These are phyloP conservation scores for Volucella inflata DNA, from an alignment of 2,888 invertebrate species.

Conservation along the genomic window DNA sequence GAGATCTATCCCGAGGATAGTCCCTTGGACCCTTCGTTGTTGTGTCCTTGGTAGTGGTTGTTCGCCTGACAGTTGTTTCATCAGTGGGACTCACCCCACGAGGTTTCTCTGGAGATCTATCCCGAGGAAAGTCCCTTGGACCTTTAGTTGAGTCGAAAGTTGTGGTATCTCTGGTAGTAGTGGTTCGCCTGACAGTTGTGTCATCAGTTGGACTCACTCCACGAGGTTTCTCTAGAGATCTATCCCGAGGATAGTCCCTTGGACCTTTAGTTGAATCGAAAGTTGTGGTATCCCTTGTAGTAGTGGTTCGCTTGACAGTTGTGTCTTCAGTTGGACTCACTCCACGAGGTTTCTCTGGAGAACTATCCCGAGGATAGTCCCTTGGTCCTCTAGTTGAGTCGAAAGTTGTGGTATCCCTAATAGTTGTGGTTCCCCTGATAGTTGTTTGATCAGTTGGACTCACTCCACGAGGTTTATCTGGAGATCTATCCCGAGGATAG, in stretches of 20 bases:
- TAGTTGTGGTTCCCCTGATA: conserved; percentile 1
- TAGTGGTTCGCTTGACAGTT: neutral
- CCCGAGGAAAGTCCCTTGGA: conserved; percentile 23
- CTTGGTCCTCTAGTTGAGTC: conserved; percentile 15
- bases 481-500: conserved; percentile 28
- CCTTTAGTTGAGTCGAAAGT: neutral
- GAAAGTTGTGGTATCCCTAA: conserved; percentile 14
- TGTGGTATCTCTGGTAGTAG: neutral
- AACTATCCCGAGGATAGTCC: conserved; percentile 10
- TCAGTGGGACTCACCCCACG: conserved; percentile 13
- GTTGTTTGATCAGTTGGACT: conserved; percentile 26
- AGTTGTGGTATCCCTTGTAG: no score
- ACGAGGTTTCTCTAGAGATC: neutral
- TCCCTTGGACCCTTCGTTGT: no score
- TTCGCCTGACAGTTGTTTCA: neutral
- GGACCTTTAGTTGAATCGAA: no score
- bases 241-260: neutral
- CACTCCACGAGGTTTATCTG: conserved; percentile 10
- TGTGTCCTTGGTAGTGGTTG: neutral
- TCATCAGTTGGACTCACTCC: conserved; percentile 1
- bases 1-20: conserved; percentile 29
- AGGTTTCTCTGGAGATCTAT: conserved; percentile 27
- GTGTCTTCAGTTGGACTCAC: conserved; percentile 6
- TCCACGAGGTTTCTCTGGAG: conserved; percentile 20
- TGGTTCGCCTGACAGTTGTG: neutral